Evolutionary conservation across 2,797 vertebrate genomes (phyloP), one percentile per base, ranked within the genome.

Genomic region (Okamejei kenojei): DNA sequence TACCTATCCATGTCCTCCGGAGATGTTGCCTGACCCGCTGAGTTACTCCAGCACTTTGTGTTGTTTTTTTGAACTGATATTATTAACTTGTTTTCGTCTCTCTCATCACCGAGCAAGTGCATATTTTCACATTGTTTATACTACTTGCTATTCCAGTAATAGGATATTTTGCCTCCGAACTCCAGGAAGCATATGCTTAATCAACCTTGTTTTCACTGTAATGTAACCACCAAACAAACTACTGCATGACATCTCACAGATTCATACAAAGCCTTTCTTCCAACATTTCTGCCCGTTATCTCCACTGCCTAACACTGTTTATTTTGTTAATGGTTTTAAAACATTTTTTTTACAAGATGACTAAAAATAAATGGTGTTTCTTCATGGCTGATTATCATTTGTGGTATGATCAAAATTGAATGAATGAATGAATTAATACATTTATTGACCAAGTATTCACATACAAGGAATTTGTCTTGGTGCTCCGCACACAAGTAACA

Each of bases 331-430:
- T 88, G n/a, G 5, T 65, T 15, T 68, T n/a, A 9, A 17, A 88
- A 9, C 17, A 19, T 35, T 32, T 32, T 65, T 88, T 88, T 19
- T 19, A 15, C 19, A n/a, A 63, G 61, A 15, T 17, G 54, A 58
- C 26, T 10, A 38, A 45, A n/a, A 86, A 45, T 45, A 88, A 35
- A 32, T 32, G 32, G 61, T 65, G 84, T 65, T 86, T 88, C 84
- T 88, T 88, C 84, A 32, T 88, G 84, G 21, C 61, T 88, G 29
- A 21, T 15, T 63, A 88, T 88, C 29, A 88, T 68, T 88, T 88
- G n/a, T 68, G 84, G 35, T 63, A 23, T 7, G 29, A 32, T 88
- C 84, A 88, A 65, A 88, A 45, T 54, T 54, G 45, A 54, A 54
- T 54, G 45, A 54, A 54, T 54, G 45, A 54, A 54, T 54, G 45